Conservation (phyloP, 2,888 invertebrate genomes). For the Drosophila paranaensis region DNA sequence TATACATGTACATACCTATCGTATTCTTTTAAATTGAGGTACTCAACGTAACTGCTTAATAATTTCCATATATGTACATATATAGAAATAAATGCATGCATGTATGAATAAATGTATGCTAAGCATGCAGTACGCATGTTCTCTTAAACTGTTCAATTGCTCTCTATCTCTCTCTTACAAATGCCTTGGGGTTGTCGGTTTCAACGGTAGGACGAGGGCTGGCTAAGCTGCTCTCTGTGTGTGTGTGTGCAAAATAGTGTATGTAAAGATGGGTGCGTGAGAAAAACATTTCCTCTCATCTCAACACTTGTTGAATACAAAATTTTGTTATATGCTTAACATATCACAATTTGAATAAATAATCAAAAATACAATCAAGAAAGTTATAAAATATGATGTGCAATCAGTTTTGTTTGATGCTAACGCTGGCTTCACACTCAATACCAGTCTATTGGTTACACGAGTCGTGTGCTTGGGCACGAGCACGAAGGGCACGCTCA, state of each 20-base stretch:
- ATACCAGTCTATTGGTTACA: background rate
- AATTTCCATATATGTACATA: background rate
- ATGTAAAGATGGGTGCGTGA: conserved; percentile 30
- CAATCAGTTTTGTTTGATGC: background rate
- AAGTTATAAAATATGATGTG: background rate
- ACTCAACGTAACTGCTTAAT: background rate
- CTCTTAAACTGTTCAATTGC: conserved; percentile 10
- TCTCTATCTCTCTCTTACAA: conserved; percentile 3
- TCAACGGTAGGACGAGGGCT: conserved; percentile 17
- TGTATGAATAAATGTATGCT: background rate
- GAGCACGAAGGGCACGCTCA: conserved; percentile 33
- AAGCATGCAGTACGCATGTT: background rate
- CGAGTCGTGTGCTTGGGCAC: conserved; percentile 8
- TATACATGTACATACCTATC: background rate
- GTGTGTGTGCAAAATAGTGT: background rate
- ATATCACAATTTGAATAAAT: background rate
- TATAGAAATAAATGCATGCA: background rate
- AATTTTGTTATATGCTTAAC: background rate
- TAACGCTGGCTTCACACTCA: background rate
- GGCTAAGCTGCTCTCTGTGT: conserved; percentile 19
- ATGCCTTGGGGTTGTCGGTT: conserved; percentile 11
- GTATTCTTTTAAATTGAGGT: background rate
- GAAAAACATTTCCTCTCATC: background rate
- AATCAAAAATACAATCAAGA: background rate
- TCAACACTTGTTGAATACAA: conserved; percentile 43